These are phyloP conservation scores for Fragum sueziense DNA, from an alignment of 2,888 invertebrate genomes.

Conservation along the genomic window DNA sequence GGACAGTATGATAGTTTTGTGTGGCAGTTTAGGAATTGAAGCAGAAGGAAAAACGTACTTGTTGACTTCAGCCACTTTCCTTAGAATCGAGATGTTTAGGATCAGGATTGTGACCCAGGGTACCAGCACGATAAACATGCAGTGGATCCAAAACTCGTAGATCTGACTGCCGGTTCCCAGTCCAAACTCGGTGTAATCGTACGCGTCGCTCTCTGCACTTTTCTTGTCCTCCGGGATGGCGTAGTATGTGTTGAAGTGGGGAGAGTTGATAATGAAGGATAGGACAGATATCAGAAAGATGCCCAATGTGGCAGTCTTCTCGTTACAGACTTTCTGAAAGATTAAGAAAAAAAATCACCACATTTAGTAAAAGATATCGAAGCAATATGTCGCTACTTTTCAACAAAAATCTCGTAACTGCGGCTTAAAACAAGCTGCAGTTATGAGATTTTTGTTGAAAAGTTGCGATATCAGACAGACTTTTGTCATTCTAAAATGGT, in stretches of 20 bases:
- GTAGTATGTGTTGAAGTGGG: constrained; percentile 69
- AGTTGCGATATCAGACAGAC: neutral
- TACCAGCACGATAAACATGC: constrained; percentile 70
- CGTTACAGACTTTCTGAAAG: constrained; percentile 66
- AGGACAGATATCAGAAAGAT: constrained; percentile 62
- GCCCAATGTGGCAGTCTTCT: constrained; percentile 60
- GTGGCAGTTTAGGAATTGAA: too few relatives aligned
- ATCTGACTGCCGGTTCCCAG: constrained; percentile 56
- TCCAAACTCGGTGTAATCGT: constrained; percentile 63
- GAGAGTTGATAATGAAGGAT: constrained; percentile 68
- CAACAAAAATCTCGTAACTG: too few relatives aligned
- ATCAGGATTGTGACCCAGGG: constrained; percentile 71
- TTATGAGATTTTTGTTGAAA: too few relatives aligned
- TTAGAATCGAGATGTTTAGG: constrained; percentile 68
- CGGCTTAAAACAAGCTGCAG: too few relatives aligned
- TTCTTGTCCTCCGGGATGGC: constrained; percentile 48
- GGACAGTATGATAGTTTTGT: too few relatives aligned
- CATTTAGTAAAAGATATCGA: neutral
- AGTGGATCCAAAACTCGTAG: constrained; percentile 76
- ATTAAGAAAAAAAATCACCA: too few relatives aligned
- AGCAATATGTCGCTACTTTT: neutral
- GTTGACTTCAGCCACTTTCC: constrained; percentile 59
- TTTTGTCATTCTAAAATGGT: neutral
- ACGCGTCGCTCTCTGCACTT: constrained; percentile 41
- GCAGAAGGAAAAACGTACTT: constrained; percentile 58